Evolutionary conservation across 2,113 vertebrate genomes (phyloP).

Genomic region (Nestor notabilis): DNA sequence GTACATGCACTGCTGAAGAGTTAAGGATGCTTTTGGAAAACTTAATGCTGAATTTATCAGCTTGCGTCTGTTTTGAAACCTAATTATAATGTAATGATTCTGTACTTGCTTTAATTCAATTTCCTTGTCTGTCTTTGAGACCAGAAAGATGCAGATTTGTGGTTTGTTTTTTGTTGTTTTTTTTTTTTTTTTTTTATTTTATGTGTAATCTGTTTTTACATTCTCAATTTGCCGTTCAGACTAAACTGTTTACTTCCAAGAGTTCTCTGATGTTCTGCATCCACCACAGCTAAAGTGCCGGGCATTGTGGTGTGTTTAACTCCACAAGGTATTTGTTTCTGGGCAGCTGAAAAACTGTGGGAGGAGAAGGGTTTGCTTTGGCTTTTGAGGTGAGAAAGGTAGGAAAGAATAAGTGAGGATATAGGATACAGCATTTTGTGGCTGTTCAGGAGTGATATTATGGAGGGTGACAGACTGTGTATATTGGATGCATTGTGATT

Average conservation of each 20-base stretch:
- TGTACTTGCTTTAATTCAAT: neutral
- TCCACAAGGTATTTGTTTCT: neutral
- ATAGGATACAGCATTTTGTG: neutral
- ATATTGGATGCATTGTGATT: neutral
- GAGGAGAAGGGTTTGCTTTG: neutral
- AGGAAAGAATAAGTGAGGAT: neutral
- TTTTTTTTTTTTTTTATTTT: neutral
- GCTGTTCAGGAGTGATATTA: neutral
- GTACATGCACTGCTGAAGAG: neutral
- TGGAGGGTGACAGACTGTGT: neutral
- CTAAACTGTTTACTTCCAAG: neutral
- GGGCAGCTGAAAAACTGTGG: neutral
- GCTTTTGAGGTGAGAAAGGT: neutral
- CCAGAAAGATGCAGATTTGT: neutral
- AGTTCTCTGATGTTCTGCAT: neutral
- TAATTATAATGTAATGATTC: neutral
- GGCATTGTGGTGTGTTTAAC: fast-evolving
- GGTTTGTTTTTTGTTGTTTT: too few relatives aligned
- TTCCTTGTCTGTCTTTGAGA: neutral
- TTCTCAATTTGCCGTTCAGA: neutral
- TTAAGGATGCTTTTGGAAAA: neutral
- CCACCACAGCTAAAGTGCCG: fast-evolving
- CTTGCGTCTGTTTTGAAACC: neutral
- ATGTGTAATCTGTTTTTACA: neutral
- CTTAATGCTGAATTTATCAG: neutral